Conservation (phyloP, 2,888 invertebrate genomes). For the Agrypnus murinus region DNA sequence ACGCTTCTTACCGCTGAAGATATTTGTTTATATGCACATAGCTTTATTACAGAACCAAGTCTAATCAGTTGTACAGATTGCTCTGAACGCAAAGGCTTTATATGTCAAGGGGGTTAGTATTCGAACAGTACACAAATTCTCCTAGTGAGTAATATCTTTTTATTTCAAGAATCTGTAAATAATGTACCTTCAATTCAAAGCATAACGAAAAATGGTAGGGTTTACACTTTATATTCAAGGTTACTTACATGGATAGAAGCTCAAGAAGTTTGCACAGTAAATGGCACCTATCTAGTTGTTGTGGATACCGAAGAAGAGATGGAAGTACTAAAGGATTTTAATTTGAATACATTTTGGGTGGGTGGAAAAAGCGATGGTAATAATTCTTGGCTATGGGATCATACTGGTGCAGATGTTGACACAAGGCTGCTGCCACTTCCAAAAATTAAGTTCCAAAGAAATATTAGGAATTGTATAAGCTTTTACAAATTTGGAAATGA, state of each 20-base stretch:
- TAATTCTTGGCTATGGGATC: conserved; percentile 11
- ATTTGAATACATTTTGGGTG: not conserved
- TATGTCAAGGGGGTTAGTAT: conserved; percentile 17
- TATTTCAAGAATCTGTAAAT: not conserved
- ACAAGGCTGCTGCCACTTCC: not conserved
- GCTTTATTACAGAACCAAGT: not conserved
- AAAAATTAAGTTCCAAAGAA: not conserved
- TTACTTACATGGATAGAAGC: conserved; percentile 11
- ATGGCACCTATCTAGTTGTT: conserved; percentile 8
- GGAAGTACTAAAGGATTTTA: not conserved
- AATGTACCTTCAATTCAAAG: not conserved
- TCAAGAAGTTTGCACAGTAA: not conserved
- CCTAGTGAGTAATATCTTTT: not conserved
- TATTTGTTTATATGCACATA: not conserved
- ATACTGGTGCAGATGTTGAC: not conserved
- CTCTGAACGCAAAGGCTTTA: not conserved
- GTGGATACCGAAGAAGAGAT: not conserved
- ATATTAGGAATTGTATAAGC: not conserved
- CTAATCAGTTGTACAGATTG: not conserved
- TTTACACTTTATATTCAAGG: conserved; percentile 1
- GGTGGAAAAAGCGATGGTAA: not conserved
- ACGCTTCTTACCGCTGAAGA: not conserved
- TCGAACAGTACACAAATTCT: not conserved
- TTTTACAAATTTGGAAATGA: not conserved
- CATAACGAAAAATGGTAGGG: not conserved